phyloP scores from a whole-genome alignment of 2,113 vertebrate genomes.

The Phaetusa simplex region DNA sequence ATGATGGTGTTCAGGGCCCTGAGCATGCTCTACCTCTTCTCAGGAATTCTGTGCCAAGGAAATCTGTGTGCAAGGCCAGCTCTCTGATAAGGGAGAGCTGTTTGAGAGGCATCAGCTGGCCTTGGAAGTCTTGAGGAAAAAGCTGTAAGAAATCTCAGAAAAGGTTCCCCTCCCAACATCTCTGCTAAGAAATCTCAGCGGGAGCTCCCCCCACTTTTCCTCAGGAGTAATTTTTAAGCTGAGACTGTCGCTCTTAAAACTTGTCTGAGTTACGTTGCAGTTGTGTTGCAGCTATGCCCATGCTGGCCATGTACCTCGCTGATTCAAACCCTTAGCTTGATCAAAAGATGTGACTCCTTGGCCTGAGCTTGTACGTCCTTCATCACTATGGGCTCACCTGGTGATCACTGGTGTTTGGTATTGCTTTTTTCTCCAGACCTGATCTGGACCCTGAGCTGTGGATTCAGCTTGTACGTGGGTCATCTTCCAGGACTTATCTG shows the following conservation, averaged over 20 bases:
- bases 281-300: not conserved
- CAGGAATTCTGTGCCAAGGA: not conserved
- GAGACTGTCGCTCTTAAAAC: not conserved
- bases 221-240: not conserved
- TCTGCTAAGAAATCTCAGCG: not conserved
- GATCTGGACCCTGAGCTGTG: not conserved
- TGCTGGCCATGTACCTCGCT: not conserved
- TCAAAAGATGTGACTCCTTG: not conserved
- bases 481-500: not conserved
- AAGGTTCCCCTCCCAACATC: not conserved
- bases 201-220: not conserved
- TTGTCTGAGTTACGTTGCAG: not conserved
- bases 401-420: not conserved
- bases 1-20: not conserved
- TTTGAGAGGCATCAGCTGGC: not conserved
- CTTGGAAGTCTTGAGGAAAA: not conserved
- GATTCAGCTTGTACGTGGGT: not conserved
- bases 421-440: not conserved
- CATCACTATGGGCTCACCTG: not conserved
- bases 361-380: not conserved
- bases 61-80: not conserved
- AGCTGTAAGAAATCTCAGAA: not conserved
- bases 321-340: not conserved
- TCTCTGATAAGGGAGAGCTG: not conserved
- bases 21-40: not conserved